Percentiles rank a stretch among this genome's conserved stretches.
Evolutionary conservation across 2,888 invertebrate genomes (phyloP).

Genomic region (Eristalinus sepulchralis): DNA sequence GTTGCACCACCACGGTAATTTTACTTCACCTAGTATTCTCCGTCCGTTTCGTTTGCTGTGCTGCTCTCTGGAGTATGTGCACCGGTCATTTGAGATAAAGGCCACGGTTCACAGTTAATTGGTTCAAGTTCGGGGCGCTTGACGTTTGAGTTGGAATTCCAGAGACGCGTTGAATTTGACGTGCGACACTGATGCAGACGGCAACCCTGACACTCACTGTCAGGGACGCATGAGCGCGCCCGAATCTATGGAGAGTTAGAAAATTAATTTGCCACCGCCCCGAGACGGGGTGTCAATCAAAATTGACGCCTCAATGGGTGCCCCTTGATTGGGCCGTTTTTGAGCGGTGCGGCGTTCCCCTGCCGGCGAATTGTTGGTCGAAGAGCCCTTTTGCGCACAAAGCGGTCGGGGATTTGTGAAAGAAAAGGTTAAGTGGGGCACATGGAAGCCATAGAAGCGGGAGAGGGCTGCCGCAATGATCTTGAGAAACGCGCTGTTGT

Average conservation of each 20-base stretch:
- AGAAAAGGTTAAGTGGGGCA: neutral
- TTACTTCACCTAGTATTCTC: constrained; percentile 25
- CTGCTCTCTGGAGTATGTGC: neutral
- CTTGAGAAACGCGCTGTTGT: neutral
- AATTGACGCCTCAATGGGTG: constrained; percentile 45
- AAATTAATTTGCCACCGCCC: constrained; percentile 63
- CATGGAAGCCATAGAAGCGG: neutral
- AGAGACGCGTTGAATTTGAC: neutral
- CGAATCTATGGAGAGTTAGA: constrained; percentile 45
- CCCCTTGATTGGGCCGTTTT: constrained; percentile 8
- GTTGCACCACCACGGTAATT: constrained; percentile 66
- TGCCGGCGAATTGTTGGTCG: neutral
- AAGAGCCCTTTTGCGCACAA: constrained; percentile 29
- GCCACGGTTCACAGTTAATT: constrained; percentile 60
- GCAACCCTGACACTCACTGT: constrained; percentile 25
- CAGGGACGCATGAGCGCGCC: constrained; percentile 17
- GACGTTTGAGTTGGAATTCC: neutral
- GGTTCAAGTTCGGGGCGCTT: constrained; percentile 52
- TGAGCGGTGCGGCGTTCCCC: neutral
- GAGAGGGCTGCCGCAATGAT: neutral
- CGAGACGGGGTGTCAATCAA: constrained; percentile 59
- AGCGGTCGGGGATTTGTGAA: neutral
- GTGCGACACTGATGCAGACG: neutral
- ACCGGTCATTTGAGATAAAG: constrained; percentile 27
- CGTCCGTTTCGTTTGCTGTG: neutral